Conservation (phyloP, 2,113 vertebrate genomes). For the Pantherophis guttatus region DNA sequence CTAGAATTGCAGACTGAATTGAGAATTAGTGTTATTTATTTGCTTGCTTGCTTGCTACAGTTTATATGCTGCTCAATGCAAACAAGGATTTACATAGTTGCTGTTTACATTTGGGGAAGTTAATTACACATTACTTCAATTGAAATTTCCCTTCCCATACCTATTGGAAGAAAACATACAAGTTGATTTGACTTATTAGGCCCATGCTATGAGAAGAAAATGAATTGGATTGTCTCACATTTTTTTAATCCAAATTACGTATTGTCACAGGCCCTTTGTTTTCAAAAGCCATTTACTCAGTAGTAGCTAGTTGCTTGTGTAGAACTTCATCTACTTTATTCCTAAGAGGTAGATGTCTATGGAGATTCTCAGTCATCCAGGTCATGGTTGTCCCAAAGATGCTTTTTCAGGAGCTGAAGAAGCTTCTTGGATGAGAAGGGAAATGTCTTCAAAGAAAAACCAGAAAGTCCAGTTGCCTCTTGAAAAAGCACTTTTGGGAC, state of each 20-base stretch:
- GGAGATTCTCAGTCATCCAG: no score
- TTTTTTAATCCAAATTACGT: background rate
- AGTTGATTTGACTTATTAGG: background rate
- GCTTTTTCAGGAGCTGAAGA: no score
- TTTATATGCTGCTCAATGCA: background rate
- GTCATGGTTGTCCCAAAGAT: no score
- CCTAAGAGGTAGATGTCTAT: background rate
- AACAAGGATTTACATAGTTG: background rate
- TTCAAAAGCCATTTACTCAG: background rate
- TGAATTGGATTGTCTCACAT: background rate
- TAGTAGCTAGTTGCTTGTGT: background rate
- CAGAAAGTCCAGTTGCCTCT: no score
- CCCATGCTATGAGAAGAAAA: background rate
- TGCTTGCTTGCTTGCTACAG: background rate
- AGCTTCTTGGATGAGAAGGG: no score
- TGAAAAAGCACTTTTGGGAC: no score
- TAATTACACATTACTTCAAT: background rate
- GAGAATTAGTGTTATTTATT: background rate
- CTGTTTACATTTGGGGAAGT: background rate
- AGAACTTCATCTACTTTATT: background rate
- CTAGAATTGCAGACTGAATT: background rate
- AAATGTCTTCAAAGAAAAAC: no score
- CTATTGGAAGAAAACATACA: background rate
- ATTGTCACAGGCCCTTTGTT: background rate
- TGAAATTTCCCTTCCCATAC: background rate